Base-by-base conservation (phyloP, 2,888 invertebrate species). In the Plagiodera versicolora region DNA sequence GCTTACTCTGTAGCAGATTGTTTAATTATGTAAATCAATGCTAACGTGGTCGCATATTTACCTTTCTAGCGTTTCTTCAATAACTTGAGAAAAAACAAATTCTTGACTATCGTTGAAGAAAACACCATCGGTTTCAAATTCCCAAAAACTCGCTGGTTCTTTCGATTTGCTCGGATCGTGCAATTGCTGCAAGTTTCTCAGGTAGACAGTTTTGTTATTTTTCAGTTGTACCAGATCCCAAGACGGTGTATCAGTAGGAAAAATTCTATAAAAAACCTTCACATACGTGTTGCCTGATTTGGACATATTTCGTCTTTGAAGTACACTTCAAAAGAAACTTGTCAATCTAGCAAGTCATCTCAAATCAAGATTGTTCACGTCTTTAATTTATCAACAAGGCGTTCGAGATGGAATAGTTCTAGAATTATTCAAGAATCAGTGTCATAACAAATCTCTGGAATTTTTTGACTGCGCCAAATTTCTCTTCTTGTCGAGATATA, bases 41-140 rank as follows among this genome's bases (percentile, higher is more conserved):
- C 3, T 6, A 6, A 39, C 2, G 2, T 39, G 2, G 14, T 39
- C 14, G 39, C 3, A 39, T n/a, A 14, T 1, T 66, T 74, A 81
- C 81, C 75, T 77, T 55, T 78, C 68, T 47, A 80, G 67, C 18
- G 80, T 70, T 20, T 75, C 77, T 5, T 68, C 66, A 16, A 70
- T 72, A n/a, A 79, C 71, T 8, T 65, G 61, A 1, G 71, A 63
- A 64, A 79, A 81, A 24, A 82, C 70, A 44, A 75, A 72, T 2
- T 73, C 69, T 62, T 82, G 82, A 0, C 73, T 73, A 10, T 69
- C 64, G 53, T 81, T 78, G 46, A 73, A 74, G 66, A 82, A 81
- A 16, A 81, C 67, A 10, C 78, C 79, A 64, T 81, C 78, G 0
- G 78, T 76, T 52, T 69, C 56, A 66, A 81, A 82, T 32, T 75